phyloP scores from a whole-genome alignment of 92 coral and sea anemone genomes.

The Blastomussa wellsi region DNA sequence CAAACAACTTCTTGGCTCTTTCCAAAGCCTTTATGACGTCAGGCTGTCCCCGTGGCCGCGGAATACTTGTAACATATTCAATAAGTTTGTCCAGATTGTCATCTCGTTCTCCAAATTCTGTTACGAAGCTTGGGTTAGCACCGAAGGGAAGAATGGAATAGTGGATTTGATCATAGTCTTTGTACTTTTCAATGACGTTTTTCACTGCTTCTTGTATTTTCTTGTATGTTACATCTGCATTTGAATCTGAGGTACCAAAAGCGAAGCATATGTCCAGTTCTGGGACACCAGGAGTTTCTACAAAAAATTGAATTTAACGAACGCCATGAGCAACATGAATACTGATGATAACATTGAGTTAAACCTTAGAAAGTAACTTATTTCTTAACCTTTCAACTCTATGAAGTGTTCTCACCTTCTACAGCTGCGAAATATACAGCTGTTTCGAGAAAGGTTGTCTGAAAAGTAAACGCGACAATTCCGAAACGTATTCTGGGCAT shows the following conservation, averaged over 20 bases:
- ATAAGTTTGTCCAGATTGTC: constrained; percentile 42
- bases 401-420: not conserved
- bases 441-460: too few relatives aligned
- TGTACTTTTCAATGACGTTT: constrained; percentile 65
- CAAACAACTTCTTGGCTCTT: constrained; percentile 56
- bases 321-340: not conserved
- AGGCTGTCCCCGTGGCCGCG: constrained; percentile 64
- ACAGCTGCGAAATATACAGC: not conserved
- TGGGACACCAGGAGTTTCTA: constrained; percentile 68
- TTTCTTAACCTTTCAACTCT: not conserved
- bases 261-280: constrained; percentile 80
- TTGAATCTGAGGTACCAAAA: constrained; percentile 57
- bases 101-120: constrained; percentile 61
- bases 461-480: too few relatives aligned
- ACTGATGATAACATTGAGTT: too few relatives aligned
- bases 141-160: constrained; percentile 76
- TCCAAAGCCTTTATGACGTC: constrained; percentile 60
- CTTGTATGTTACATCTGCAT: constrained; percentile 57
- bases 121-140: constrained; percentile 24
- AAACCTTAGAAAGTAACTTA: not conserved
- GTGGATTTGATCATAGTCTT: constrained; percentile 57
- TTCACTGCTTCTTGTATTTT: constrained; percentile 63
- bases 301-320: not conserved
- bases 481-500: too few relatives aligned
- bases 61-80: constrained; percentile 33